phyloP scores from a whole-genome alignment of 2,797 vertebrate genomes.

The Sylvilagus floridanus region DNA sequence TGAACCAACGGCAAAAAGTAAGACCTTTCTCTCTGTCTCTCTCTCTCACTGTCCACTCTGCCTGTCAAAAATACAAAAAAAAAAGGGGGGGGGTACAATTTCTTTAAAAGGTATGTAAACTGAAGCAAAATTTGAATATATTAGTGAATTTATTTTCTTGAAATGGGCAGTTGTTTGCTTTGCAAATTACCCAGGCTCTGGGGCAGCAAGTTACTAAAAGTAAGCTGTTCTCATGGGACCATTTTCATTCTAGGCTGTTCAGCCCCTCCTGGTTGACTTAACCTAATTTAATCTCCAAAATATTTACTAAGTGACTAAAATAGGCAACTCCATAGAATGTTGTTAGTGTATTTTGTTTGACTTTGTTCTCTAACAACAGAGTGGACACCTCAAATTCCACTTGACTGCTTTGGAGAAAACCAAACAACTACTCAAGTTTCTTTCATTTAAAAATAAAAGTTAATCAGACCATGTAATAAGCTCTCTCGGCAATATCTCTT shows the following conservation, averaged over 20 bases:
- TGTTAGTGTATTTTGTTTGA: slow-evolving; percentile 26
- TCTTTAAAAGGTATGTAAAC: slow-evolving; percentile 52
- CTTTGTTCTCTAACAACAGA: slow-evolving; percentile 45
- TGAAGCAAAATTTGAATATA: slow-evolving; percentile 20
- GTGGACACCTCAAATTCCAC: background rate
- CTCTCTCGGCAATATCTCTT: slow-evolving; percentile 1
- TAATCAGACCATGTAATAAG: background rate
- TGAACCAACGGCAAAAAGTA: no score
- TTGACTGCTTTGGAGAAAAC: background rate
- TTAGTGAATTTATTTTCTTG: slow-evolving; percentile 37
- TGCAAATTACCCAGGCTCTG: background rate
- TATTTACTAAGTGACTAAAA: slow-evolving; percentile 30
- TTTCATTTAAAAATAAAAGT: slow-evolving; percentile 54
- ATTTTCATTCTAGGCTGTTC: background rate
- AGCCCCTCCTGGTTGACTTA: background rate
- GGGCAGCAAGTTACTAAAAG: background rate
- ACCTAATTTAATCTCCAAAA: background rate
- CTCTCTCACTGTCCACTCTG: no score
- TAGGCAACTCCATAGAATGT: background rate
- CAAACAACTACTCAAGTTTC: background rate
- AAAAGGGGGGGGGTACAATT: background rate
- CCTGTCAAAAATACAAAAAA: no score
- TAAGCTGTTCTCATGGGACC: background rate
- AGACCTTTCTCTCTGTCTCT: no score
- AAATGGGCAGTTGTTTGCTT: background rate